Evolutionary conservation across 2,113 vertebrate species (phyloP).

Genomic region (Varanus komodoensis): DNA sequence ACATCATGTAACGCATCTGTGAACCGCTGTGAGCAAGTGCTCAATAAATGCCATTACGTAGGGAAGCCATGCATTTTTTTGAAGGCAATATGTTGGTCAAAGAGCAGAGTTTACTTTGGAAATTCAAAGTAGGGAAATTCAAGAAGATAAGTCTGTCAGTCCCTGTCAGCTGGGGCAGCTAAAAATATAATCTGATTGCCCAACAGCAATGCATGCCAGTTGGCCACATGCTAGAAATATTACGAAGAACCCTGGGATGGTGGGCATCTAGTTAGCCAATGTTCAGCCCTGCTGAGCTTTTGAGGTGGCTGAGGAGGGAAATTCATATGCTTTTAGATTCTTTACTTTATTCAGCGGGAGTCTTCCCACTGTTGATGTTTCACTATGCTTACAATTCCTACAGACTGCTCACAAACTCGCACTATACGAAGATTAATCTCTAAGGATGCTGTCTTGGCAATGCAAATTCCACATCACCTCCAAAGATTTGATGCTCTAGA

Average conservation of each 20-base stretch:
- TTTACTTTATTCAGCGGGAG: not conserved
- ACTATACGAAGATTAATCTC: constrained; percentile 3
- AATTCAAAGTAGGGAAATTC: not conserved
- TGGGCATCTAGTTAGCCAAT: not conserved
- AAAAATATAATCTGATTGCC: not conserved
- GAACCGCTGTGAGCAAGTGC: too few relatives aligned
- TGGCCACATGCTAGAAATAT: not conserved
- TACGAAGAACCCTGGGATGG: not conserved
- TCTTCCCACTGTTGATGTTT: not conserved
- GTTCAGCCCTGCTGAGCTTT: not conserved
- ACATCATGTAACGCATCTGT: too few relatives aligned
- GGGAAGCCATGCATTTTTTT: too few relatives aligned
- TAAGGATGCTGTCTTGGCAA: not conserved
- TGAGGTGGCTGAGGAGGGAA: not conserved
- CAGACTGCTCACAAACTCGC: not conserved
- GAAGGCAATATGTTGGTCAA: not conserved
- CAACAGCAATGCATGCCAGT: not conserved
- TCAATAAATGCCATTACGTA: too few relatives aligned
- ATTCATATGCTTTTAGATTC: not conserved
- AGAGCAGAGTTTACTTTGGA: not conserved
- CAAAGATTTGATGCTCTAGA: not conserved
- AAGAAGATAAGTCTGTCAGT: not conserved
- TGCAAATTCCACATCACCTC: not conserved
- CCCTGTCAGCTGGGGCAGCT: not conserved
- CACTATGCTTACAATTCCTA: not conserved